Evolutionary conservation across 2,797 vertebrate species (phyloP), one percentile per base, ranked within the genome.

Genomic region (Rachycentron canadum): DNA sequence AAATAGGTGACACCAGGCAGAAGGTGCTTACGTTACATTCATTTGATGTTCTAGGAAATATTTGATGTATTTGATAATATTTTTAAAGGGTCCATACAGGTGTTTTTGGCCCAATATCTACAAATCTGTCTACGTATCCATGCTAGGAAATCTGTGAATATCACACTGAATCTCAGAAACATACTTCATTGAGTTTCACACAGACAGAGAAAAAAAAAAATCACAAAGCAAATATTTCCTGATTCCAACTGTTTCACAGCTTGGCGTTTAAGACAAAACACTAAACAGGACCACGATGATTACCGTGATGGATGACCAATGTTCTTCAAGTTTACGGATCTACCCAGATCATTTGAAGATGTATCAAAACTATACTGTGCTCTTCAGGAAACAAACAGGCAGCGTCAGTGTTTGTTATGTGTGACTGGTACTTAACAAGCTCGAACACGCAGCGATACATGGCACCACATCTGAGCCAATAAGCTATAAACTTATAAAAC

Each of bases 401-500:
- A 45, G 43, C 43, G 19, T n/a, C 23, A 10, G 30, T 61, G 26
- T 50, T 28, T 41, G 2, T 0, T 28, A 7, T n/a, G 28, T 61
- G 21, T 21, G 3, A 74, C 73, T 63, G 74, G 4, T 21, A 45
- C 13, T 60, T 61, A 63, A 70, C 70, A 30, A 78, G 32, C 28
- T 50, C 11, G 25, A 66, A 68, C 14, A 25, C 12, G 8, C 56
- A 10, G 38, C 66, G 50, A 62, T 73, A 53, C 36, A 66, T 38
- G 0, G 62, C 49, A 73, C 6, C 59, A 19, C 19, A 49, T 5
- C 45, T 32, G 21, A 79, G 34, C 43, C 26, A 76, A 63, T 76
- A 60, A 70, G 58, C 47, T 58, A 82, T 52, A 52, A 61, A 68
- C 36, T 47, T n/a, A n/a, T 62, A 61, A 73, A 32, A 63, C 3